phyloP scores from a whole-genome alignment of 2,797 vertebrate genomes.

The Taeniopygia guttata region DNA sequence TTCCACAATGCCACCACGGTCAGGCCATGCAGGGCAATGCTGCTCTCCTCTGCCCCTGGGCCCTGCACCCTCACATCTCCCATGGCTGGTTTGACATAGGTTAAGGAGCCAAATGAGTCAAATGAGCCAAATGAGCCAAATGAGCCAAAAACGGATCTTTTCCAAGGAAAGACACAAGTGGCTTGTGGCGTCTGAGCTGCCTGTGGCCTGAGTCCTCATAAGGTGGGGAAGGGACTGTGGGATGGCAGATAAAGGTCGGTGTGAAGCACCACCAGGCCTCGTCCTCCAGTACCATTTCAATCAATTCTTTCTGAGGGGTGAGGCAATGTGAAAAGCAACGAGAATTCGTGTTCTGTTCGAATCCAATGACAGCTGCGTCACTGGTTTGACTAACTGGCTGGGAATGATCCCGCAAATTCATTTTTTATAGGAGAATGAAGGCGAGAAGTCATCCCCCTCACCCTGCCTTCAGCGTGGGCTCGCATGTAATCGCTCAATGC shows the following conservation, averaged over 20 bases:
- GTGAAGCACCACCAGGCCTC: background rate
- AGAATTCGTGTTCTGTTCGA: background rate
- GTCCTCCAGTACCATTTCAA: too few relatives aligned
- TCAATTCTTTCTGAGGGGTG: background rate
- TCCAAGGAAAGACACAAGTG: background rate
- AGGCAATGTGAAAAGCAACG: background rate
- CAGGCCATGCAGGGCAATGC: fast-evolving
- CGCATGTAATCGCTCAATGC: background rate
- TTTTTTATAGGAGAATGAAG: background rate
- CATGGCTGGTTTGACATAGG: fast-evolving
- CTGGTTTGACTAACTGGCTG: background rate
- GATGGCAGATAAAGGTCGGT: fast-evolving
- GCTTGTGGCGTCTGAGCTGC: background rate
- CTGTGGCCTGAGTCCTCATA: fast-evolving
- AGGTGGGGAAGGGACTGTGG: too few relatives aligned
- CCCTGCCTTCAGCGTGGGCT: background rate
- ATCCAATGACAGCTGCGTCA: background rate
- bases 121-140: background rate
- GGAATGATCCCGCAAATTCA: background rate
- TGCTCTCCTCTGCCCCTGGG: background rate
- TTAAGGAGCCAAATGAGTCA: background rate
- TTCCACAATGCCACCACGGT: fast-evolving
- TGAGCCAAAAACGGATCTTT: fast-evolving
- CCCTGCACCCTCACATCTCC: background rate
- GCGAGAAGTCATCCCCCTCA: background rate